Conservation (phyloP, 2,888 invertebrate species). For the Leucophenga maculata region DNA sequence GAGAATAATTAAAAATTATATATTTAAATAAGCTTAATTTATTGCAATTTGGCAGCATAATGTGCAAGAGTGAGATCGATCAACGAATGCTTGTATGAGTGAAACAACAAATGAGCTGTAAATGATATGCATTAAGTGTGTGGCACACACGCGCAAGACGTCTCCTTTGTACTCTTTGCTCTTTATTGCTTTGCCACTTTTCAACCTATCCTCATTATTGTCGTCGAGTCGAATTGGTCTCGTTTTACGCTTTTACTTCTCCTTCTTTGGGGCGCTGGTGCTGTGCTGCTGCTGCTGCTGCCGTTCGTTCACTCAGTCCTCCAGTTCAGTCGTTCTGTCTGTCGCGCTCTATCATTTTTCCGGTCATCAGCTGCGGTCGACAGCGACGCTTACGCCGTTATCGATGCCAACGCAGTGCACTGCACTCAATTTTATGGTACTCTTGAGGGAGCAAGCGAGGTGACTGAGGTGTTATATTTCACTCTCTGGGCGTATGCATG, state of each 20-base stretch:
- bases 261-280: too few relatives aligned
- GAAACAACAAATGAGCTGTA: conserved; percentile 44
- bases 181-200: neutral
- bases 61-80: conserved; percentile 26
- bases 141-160: neutral
- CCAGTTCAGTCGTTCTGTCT: too few relatives aligned
- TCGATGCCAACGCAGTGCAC: conserved; percentile 23
- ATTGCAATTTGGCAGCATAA: conserved; percentile 42
- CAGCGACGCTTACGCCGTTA: conserved; percentile 2
- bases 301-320: neutral
- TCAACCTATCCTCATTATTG: neutral
- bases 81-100: neutral
- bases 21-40: conserved; percentile 39
- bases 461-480: conserved; percentile 9
- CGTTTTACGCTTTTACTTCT: neutral
- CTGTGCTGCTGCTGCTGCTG: conserved; percentile 36
- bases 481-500: conserved; percentile 29
- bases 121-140: conserved; percentile 41
- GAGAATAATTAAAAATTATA: too few relatives aligned
- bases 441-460: neutral
- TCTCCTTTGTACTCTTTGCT: neutral
- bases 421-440: conserved; percentile 35
- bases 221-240: neutral
- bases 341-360: conserved; percentile 40
- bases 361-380: conserved; percentile 44